phyloP scores from a whole-genome alignment of 2,113 vertebrate genomes.

The Microcebus murinus region DNA sequence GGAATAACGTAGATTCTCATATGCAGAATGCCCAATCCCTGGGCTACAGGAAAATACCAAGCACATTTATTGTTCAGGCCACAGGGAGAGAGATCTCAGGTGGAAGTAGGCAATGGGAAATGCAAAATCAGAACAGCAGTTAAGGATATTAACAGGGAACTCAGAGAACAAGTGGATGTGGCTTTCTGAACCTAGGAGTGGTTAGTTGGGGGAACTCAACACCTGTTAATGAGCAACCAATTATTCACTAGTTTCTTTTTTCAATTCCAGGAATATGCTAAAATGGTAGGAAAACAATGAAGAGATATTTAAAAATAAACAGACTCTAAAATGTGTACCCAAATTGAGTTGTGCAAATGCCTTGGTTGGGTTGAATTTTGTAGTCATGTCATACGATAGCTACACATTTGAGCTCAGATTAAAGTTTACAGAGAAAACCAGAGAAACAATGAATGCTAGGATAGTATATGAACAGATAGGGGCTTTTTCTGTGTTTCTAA shows the following conservation, averaged over 20 bases:
- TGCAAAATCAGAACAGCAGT: background rate
- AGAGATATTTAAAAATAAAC: background rate
- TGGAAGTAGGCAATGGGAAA: background rate
- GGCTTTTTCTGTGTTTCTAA: background rate
- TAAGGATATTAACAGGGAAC: background rate
- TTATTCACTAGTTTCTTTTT: background rate
- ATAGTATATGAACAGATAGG: background rate
- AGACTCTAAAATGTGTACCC: background rate
- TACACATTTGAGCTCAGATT: background rate
- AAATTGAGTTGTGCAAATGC: background rate
- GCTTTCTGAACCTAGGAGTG: background rate
- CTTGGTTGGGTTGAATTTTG: background rate
- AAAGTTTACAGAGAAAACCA: constrained; percentile 12
- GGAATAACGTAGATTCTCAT: background rate
- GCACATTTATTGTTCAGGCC: background rate
- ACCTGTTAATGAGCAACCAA: background rate
- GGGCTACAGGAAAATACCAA: background rate
- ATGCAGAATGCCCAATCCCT: background rate
- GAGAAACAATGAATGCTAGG: background rate
- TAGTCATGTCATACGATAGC: background rate
- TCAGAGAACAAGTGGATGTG: background rate
- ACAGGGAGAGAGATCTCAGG: background rate
- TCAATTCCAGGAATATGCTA: background rate
- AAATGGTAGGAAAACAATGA: background rate
- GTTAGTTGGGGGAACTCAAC: background rate